These are phyloP conservation scores for Lampris incognitus DNA, from an alignment of 2,113 vertebrate species.

Conservation along the genomic window DNA sequence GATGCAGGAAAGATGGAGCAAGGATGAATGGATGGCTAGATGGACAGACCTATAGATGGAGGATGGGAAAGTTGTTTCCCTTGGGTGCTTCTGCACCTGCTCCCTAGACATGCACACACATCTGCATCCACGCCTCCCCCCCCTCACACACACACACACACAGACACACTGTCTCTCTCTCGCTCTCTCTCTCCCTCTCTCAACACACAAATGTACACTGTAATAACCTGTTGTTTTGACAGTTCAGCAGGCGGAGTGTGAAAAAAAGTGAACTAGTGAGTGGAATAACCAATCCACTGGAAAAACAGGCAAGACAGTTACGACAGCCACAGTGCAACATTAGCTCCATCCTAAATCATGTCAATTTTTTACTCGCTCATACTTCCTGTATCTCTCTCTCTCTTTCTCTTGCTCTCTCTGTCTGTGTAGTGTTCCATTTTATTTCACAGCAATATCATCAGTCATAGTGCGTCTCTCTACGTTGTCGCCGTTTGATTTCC, in stretches of 20 bases:
- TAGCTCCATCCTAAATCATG: constrained; percentile 42
- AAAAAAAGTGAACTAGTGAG: too few relatives aligned
- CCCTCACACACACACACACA: not conserved
- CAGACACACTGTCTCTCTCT: not conserved
- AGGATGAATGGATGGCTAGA: not conserved
- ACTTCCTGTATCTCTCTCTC: constrained; percentile 28
- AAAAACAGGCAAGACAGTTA: constrained; percentile 15
- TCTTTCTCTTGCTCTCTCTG: constrained; percentile 22
- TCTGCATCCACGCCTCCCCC: too few relatives aligned
- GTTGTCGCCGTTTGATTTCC: constrained; percentile 78
- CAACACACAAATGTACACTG: too few relatives aligned
- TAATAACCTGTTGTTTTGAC: too few relatives aligned
- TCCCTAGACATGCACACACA: not conserved
- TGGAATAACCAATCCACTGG: constrained; percentile 10
- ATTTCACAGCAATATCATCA: constrained; percentile 73
- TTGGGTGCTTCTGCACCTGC: not conserved
- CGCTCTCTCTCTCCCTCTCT: too few relatives aligned
- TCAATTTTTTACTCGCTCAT: constrained; percentile 60
- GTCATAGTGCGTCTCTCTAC: constrained; percentile 74
- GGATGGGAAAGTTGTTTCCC: not conserved
- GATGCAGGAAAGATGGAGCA: too few relatives aligned
- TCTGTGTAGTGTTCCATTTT: constrained; percentile 39
- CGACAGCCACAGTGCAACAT: constrained; percentile 9
- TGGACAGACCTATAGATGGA: not conserved
- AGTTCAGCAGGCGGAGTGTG: too few relatives aligned